These are phyloP conservation scores for Mesorhabditis spiculigera DNA, from an alignment of 2,888 invertebrate genomes.

Conservation along the genomic window DNA sequence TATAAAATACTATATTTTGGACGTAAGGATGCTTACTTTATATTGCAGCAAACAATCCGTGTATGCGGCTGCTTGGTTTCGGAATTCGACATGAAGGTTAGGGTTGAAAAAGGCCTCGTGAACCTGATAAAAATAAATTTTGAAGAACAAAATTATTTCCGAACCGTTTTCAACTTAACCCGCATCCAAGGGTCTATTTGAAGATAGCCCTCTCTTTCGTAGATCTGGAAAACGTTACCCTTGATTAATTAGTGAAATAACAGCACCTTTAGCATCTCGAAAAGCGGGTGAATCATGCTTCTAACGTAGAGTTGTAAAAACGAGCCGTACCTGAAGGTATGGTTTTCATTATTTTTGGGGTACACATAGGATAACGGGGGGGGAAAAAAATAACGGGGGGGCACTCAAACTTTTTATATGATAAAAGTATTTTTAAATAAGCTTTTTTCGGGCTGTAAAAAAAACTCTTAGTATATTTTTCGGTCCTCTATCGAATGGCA, in stretches of 20 bases:
- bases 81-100: conserved; percentile 37
- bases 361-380: no score
- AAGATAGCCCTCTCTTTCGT: conserved; percentile 20
- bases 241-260: conserved; percentile 13
- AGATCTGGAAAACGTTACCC: background rate
- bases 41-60: conserved; percentile 35
- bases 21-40: conserved; percentile 16
- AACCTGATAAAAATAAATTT: background rate
- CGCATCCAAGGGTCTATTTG: conserved; percentile 28
- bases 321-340: conserved; percentile 24
- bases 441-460: no score
- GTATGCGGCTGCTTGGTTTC: conserved; percentile 34
- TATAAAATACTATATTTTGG: no score
- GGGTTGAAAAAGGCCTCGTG: conserved; percentile 30
- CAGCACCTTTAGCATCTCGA: conserved; percentile 25
- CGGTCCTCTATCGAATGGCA: no score
- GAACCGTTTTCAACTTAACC: conserved; percentile 18
- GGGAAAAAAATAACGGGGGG: no score
- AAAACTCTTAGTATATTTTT: no score
- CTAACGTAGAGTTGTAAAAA: conserved; percentile 32
- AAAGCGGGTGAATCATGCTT: conserved; percentile 30
- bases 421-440: no score
- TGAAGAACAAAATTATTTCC: no score
- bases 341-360: background rate
- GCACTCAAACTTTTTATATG: no score